These are phyloP conservation scores for Ochotona princeps DNA, from an alignment of 2,113 vertebrate species.

Conservation along the genomic window DNA sequence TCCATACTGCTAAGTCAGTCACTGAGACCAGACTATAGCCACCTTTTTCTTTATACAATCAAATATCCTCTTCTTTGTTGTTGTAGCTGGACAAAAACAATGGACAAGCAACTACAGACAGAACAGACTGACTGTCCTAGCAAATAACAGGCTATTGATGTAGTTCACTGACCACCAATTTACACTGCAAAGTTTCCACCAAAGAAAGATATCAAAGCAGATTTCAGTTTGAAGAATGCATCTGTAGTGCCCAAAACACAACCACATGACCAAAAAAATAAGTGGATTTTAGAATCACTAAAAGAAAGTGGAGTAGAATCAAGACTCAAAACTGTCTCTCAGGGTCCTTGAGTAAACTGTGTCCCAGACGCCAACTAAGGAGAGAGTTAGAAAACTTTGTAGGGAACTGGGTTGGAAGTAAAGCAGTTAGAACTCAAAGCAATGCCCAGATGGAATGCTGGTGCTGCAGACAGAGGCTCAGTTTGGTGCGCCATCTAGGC, in stretches of 20 bases:
- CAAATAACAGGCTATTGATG: background rate
- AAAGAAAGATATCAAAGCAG: background rate
- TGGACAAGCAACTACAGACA: background rate
- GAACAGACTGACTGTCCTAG: background rate
- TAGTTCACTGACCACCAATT: background rate
- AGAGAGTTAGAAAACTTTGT: background rate
- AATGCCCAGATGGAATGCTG: no score
- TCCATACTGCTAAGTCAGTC: background rate
- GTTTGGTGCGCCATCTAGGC: no score
- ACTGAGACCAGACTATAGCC: background rate
- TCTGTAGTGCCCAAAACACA: background rate
- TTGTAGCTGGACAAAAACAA: background rate
- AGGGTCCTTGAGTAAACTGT: background rate
- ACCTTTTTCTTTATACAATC: background rate
- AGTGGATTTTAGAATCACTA: background rate
- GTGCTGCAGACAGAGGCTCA: no score
- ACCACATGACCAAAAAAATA: conserved; percentile 5
- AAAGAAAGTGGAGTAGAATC: background rate
- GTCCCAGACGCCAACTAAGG: background rate
- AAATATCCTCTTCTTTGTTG: background rate
- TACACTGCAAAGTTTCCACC: background rate
- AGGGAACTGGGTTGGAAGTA: background rate
- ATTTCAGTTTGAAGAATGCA: background rate
- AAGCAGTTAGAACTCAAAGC: no score
- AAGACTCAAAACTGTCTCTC: background rate